Evolutionary conservation across 30 jellyfish, hydroid and myxozoan species (phyloP).

Genomic region (Aurelia aurita complex sp. Pacific): DNA sequence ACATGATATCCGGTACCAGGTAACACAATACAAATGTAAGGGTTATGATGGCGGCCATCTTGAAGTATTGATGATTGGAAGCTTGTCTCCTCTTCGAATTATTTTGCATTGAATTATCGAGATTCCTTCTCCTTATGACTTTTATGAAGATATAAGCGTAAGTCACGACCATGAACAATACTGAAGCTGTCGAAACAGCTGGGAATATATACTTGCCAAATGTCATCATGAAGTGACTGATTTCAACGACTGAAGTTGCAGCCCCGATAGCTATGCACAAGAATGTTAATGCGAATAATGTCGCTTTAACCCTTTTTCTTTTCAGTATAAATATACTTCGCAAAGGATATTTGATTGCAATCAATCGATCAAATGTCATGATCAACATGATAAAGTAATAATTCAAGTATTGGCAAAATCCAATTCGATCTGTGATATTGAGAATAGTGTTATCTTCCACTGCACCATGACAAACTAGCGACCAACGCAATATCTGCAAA

Average conservation of each 20-base stretch:
- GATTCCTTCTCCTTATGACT: not conserved
- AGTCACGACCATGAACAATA: not conserved
- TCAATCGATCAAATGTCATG: not conserved
- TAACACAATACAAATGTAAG: not conserved
- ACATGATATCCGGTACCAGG: not conserved
- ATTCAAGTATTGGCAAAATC: not conserved
- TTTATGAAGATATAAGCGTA: not conserved
- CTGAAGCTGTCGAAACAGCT: not conserved
- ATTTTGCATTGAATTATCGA: not conserved
- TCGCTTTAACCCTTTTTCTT: not conserved
- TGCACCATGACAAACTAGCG: not conserved
- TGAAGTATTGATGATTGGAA: not conserved
- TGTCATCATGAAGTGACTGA: not conserved
- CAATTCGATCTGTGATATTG: too few species aligned
- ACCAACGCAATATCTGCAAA: not conserved
- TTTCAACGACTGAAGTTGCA: not conserved
- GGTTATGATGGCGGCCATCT: slow-evolving; percentile 2
- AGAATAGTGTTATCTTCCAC: not conserved
- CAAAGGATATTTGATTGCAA: not conserved
- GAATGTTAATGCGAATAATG: not conserved
- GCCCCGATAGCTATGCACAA: not conserved
- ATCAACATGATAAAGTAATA: not conserved
- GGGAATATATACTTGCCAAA: not conserved
- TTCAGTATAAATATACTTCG: not conserved
- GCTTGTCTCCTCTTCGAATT: not conserved